These are phyloP conservation scores for Cromileptes altivelis DNA, from an alignment of 2,113 vertebrate species.

Conservation along the genomic window DNA sequence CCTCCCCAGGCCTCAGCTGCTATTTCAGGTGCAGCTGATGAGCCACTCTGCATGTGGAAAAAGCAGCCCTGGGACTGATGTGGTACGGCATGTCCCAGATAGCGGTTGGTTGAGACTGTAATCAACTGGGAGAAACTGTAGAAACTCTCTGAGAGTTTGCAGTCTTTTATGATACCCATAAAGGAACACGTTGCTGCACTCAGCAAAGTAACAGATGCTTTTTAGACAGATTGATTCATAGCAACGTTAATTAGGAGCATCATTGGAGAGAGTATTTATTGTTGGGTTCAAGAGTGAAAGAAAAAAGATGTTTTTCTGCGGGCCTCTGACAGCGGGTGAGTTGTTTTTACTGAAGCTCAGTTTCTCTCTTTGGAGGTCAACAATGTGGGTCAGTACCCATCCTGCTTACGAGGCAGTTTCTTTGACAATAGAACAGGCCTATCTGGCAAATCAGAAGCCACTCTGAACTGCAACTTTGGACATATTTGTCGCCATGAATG, in stretches of 20 bases:
- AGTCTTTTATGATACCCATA: constrained; percentile 12
- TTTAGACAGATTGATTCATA: constrained; percentile 33
- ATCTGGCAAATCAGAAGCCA: constrained; percentile 68
- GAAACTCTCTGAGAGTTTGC: constrained; percentile 46
- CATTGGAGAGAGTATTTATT: constrained; percentile 12
- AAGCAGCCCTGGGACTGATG: constrained; percentile 66
- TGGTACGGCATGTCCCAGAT: constrained; percentile 72
- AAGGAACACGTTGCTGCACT: constrained; percentile 21
- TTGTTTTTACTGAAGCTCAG: constrained; percentile 64
- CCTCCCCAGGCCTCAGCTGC: constrained; percentile 62
- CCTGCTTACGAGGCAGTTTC: constrained; percentile 76
- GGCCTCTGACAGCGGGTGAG: constrained; percentile 36
- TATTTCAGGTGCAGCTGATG: constrained; percentile 79
- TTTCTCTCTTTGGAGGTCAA: constrained; percentile 63
- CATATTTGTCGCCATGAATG: constrained; percentile 76
- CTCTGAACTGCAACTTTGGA: constrained; percentile 71
- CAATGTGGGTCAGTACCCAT: constrained; percentile 63
- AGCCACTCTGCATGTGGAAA: constrained; percentile 56
- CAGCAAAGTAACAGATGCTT: constrained; percentile 26
- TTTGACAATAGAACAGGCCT: constrained; percentile 72
- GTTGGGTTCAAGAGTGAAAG: not conserved
- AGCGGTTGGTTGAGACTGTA: constrained; percentile 53
- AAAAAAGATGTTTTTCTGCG: constrained; percentile 5
- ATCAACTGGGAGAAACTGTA: constrained; percentile 42
- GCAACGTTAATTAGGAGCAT: constrained; percentile 33